A percentile compares a stretch with the other conserved stretches of the same genome.
Evolutionary conservation across 2,888 invertebrate species (phyloP).

Genomic region (Drosophila nr. perissopoda): DNA sequence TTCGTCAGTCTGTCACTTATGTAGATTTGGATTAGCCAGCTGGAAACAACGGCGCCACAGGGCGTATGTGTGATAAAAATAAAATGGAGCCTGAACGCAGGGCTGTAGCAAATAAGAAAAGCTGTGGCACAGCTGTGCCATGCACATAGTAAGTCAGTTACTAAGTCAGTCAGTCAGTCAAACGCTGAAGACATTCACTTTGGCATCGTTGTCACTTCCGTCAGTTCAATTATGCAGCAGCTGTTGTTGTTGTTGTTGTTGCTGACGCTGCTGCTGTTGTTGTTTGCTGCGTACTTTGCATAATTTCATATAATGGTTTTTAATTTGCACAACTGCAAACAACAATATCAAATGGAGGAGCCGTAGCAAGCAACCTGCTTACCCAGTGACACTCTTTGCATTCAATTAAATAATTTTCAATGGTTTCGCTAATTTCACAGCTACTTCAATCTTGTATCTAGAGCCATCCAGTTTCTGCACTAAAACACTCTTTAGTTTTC

Average conservation of each 20-base stretch:
- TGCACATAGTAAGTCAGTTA: slow-evolving; percentile 4
- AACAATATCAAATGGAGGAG: slow-evolving; percentile 58
- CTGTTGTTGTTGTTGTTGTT: slow-evolving; percentile 35
- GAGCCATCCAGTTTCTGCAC: not conserved
- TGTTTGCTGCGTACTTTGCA: slow-evolving; percentile 68
- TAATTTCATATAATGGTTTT: slow-evolving; percentile 74
- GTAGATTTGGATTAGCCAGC: not conserved
- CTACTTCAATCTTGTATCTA: slow-evolving; percentile 16
- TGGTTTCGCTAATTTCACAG: slow-evolving; percentile 46
- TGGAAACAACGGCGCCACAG: slow-evolving; percentile 1
- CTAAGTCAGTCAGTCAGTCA: slow-evolving; percentile 45
- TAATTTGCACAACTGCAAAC: slow-evolving; percentile 71
- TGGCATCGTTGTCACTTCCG: slow-evolving; percentile 63
- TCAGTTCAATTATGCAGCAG: slow-evolving; percentile 72
- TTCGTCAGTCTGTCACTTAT: slow-evolving; percentile 25
- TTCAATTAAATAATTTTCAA: slow-evolving; percentile 61
- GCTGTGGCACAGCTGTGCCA: slow-evolving; percentile 30
- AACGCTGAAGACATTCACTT: slow-evolving; percentile 67
- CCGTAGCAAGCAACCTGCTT: slow-evolving; percentile 25
- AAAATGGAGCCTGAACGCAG: slow-evolving; percentile 1
- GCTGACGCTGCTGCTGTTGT: slow-evolving; percentile 26
- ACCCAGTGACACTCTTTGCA: slow-evolving; percentile 56
- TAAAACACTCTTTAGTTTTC: slow-evolving; percentile 36
- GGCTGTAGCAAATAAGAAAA: slow-evolving; percentile 10
- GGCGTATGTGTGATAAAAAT: slow-evolving; percentile 19